Percentiles rank a stretch among this genome's conserved stretches.
Evolutionary conservation across 2,888 invertebrate genomes (phyloP).

Genomic region (Sialis fuliginosa): DNA sequence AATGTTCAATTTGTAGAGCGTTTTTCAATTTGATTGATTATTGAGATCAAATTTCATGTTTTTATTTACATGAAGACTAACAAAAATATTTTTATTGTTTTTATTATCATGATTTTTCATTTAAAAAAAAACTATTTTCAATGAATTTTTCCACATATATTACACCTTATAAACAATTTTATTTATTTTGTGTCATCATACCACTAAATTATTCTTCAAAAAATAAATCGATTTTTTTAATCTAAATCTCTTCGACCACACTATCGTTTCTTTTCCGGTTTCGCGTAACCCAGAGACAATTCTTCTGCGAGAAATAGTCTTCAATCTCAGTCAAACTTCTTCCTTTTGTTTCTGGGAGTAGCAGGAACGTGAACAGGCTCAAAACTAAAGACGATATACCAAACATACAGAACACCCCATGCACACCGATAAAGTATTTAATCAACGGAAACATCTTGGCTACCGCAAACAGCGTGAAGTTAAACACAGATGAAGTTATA

Average conservation of each 20-base stretch:
- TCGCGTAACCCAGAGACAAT: conserved; percentile 40
- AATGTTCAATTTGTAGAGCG: no score
- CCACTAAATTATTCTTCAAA: no score
- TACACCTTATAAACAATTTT: no score
- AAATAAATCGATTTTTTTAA: neutral
- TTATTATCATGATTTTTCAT: no score
- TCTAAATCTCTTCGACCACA: neutral
- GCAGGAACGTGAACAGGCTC: conserved; percentile 44
- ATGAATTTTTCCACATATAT: no score
- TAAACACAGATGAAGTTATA: conserved; percentile 52
- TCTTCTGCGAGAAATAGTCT: conserved; percentile 54
- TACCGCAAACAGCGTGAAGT: conserved; percentile 44
- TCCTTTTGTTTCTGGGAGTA: conserved; percentile 59
- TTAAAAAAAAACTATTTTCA: no score
- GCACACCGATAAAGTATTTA: conserved; percentile 36
- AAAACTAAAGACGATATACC: conserved; percentile 42
- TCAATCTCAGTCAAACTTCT: conserved; percentile 55
- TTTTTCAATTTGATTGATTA: no score
- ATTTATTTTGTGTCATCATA: no score
- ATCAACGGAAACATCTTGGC: conserved; percentile 54
- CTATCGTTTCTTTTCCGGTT: conserved; percentile 18
- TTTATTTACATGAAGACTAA: no score
- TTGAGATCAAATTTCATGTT: no score
- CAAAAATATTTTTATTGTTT: no score
- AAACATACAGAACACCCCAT: conserved; percentile 54